Conservation (phyloP, 2,888 invertebrate species). For the Ormyrus pomaceus region DNA sequence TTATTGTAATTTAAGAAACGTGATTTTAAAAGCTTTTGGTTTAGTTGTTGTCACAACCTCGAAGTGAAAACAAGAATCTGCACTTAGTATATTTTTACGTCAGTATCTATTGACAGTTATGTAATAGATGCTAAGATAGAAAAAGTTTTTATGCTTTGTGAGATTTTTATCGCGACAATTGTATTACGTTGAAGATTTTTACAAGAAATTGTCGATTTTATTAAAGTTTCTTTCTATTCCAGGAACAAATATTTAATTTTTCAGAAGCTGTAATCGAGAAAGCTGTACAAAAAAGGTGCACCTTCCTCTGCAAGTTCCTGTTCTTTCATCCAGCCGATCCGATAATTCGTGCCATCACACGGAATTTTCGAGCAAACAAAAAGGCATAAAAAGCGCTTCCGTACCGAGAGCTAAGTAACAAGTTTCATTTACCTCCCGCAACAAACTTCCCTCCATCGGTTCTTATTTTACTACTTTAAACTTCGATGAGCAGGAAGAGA, state of each 20-base stretch:
- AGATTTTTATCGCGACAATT: neutral
- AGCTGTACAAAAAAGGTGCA: too few species aligned
- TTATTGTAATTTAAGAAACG: constrained; percentile 24
- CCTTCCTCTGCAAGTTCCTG: neutral
- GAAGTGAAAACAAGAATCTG: neutral
- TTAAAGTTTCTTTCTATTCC: neutral
- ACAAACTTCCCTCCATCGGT: constrained; percentile 26
- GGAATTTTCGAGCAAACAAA: constrained; percentile 18
- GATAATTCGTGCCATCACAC: constrained; percentile 8
- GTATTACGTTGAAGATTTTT: neutral
- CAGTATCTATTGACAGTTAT: too few species aligned
- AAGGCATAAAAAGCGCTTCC: constrained; percentile 4
- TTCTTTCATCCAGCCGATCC: neutral
- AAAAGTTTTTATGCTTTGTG: too few species aligned
- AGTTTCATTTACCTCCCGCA: constrained; percentile 50
- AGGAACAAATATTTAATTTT: too few species aligned
- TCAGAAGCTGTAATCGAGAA: too few species aligned
- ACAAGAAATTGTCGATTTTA: neutral
- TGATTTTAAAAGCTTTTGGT: constrained; percentile 40
- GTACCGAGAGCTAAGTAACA: constrained; percentile 42
- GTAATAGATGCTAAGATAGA: too few species aligned
- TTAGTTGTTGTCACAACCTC: constrained; percentile 13
- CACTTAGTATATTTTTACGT: too few species aligned
- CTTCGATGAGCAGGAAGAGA: constrained; percentile 21
- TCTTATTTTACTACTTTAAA: constrained; percentile 50